A percentile compares a stretch with the other conserved stretches of the same genome.
Conservation (phyloP, 1,140 invertebrate genomes). For the Musca vetustissima region DNA sequence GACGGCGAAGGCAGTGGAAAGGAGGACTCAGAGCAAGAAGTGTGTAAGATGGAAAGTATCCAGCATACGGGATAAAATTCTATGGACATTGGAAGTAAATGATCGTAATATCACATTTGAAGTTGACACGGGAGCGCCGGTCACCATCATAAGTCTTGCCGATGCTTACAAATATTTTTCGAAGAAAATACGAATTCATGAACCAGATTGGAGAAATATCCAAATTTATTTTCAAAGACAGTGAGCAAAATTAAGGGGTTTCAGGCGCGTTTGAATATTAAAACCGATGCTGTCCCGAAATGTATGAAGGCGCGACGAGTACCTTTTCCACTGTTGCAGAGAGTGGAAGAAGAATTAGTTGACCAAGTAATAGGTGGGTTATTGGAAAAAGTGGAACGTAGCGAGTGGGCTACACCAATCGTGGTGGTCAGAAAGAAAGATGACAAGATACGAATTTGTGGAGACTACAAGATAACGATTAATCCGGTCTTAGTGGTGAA, state of each 20-base stretch:
- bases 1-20: conserved; percentile 1
- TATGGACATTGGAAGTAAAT: too few species aligned
- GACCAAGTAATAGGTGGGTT: conserved; percentile 42
- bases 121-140: too few species aligned
- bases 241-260: neutral
- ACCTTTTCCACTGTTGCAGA: conserved; percentile 9
- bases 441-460: conserved; percentile 33
- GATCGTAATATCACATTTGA: too few species aligned
- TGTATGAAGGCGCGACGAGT: conserved; percentile 17
- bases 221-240: neutral
- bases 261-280: conserved; percentile 6
- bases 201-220: conserved; percentile 14
- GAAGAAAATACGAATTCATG: neutral
- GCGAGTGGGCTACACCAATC: conserved; percentile 56
- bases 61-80: too few species aligned
- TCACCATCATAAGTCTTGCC: neutral
- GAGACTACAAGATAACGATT: conserved; percentile 28
- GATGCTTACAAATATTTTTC: neutral
- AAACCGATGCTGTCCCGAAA: conserved; percentile 8
- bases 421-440: conserved; percentile 57
- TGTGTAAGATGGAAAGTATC: too few species aligned
- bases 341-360: conserved; percentile 49
- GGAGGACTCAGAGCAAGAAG: too few species aligned
- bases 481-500: conserved; percentile 7
- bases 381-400: conserved; percentile 33